These are phyloP conservation scores for Forbesichthys agassizii DNA, from an alignment of 2,113 vertebrate genomes.

Conservation along the genomic window DNA sequence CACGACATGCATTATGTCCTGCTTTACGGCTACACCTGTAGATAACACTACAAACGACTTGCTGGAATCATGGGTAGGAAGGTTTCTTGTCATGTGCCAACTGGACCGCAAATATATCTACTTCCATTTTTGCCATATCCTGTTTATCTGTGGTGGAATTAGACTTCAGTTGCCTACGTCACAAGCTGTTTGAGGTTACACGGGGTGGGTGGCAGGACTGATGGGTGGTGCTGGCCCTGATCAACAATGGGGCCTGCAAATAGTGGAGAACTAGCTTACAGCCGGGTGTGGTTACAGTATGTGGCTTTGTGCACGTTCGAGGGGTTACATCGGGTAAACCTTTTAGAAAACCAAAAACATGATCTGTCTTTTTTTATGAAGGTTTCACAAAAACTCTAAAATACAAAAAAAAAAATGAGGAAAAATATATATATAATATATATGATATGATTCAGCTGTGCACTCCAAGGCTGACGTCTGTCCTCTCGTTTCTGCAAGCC, in stretches of 20 bases:
- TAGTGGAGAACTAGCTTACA: constrained; percentile 30
- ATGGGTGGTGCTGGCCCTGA: constrained; percentile 39
- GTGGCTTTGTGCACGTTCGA: constrained; percentile 72
- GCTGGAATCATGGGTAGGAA: constrained; percentile 43
- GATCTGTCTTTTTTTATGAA: constrained; percentile 51
- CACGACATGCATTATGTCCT: constrained; percentile 20
- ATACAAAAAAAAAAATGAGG: constrained; percentile 18
- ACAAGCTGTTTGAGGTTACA: constrained; percentile 29
- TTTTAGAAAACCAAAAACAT: constrained; percentile 72
- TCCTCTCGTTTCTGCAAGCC: constrained; percentile 45
- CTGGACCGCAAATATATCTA: constrained; percentile 39
- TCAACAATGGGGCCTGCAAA: constrained; percentile 41
- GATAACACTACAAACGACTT: constrained; percentile 54
- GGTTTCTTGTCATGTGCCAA: constrained; percentile 54
- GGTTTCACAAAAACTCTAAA: constrained; percentile 50
- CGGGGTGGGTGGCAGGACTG: constrained; percentile 45
- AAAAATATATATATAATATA: no score
- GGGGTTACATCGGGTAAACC: constrained; percentile 73
- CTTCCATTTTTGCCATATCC: constrained; percentile 45
- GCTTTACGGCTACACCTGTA: constrained; percentile 36
- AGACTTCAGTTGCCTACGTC: constrained; percentile 32
- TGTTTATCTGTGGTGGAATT: constrained; percentile 22
- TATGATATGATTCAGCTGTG: constrained; percentile 50
- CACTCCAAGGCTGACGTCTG: constrained; percentile 55
- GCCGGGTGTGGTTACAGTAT: constrained; percentile 51